Evolutionary conservation across 2,113 vertebrate species (phyloP), one percentile per base, ranked within the genome.

Genomic region (Numenius arquata): DNA sequence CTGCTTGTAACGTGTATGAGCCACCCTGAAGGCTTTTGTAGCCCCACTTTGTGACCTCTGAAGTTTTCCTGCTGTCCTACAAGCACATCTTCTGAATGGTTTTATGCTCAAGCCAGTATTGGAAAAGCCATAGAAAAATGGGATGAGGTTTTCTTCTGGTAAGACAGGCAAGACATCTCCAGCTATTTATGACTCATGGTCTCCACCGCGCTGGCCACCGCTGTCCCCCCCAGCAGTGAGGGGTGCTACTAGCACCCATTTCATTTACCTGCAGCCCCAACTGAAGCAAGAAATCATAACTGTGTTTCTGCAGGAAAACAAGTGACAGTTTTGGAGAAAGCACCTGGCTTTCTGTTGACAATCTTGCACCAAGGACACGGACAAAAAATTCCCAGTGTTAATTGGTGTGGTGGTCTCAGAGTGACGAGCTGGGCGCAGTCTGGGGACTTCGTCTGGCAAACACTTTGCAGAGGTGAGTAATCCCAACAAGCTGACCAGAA

Each of bases 111-210:
- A 59, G 23, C 0, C 18, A 22, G 11, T 47, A 4, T 12, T 58
- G 70, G 53, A 59, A 76, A 70, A 88, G 8, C 32, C 68, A 38
- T 36, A 56, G 36, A 79, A 41, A 77, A 66, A 18, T 1, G 0
- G 2, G 17, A 32, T 41, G 30, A 34, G 34, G 17, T 76, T 85
- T 85, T 14, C 15, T 62, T 52, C 34, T 47, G 16, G 3, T 47
- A 6, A 55, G 45, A 43, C 7, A 41, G 13, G 5, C 17, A 15
- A 26, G 48, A 12, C 30, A 8, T 29, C 34, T 61, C 45, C 23
- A 23, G 29, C 23, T 0, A 0, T 26, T 36, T 19, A 2, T 8
- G 32, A 5, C 43, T 14, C 2, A 0, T 10, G 38, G 23, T 75
- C 41, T 32, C 19, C 38, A 2, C 41, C 48, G 47, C 5, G 23